Conservation (phyloP, 2,797 vertebrate species). For the Pantherophis vulpinus region DNA sequence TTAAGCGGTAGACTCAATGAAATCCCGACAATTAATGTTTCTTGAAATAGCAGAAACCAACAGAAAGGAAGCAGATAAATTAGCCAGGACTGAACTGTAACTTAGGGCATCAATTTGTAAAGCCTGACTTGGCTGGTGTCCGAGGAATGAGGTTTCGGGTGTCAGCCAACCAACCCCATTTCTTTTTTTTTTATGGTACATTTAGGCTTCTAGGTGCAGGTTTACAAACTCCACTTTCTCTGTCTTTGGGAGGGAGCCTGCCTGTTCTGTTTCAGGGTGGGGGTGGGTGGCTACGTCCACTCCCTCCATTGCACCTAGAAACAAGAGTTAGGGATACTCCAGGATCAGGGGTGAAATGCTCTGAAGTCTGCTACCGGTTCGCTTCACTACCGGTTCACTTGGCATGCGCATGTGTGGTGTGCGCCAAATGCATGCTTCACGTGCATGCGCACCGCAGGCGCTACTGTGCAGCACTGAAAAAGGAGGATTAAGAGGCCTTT, state of each 20-base stretch:
- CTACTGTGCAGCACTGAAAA: no score
- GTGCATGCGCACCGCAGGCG: no score
- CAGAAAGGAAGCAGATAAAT: neutral
- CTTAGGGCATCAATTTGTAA: neutral
- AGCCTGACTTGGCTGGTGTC: neutral
- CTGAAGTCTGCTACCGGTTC: no score
- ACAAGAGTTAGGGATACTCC: neutral
- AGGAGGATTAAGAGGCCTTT: no score
- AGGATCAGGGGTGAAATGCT: neutral
- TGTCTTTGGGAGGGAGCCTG: neutral
- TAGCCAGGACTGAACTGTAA: neutral
- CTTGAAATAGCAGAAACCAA: neutral
- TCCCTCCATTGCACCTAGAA: neutral
- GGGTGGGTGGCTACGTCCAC: neutral
- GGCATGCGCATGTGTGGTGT: no score
- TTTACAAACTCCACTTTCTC: neutral
- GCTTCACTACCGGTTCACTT: no score
- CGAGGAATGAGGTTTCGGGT: neutral
- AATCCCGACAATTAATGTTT: neutral
- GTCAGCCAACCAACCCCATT: neutral
- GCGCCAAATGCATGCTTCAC: no score
- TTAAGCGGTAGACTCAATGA: neutral
- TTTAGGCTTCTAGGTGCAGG: neutral
- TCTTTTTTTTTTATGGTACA: neutral
- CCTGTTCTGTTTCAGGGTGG: neutral